phyloP scores from a whole-genome alignment of 2,797 vertebrate genomes.

The Dromococcyx pavoninus region DNA sequence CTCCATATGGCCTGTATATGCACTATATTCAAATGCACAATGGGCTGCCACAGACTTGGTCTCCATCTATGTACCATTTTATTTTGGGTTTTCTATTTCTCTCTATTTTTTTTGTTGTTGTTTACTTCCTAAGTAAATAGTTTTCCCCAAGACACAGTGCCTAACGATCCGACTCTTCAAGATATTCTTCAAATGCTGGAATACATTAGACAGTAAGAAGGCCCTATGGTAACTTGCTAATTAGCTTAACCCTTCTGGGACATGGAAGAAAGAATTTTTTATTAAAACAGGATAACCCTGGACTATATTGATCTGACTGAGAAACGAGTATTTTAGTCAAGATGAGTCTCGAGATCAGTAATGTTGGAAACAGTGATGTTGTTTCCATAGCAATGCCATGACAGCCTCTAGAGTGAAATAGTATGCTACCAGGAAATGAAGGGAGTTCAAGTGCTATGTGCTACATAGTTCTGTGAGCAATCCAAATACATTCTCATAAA shows the following conservation, averaged over 20 bases:
- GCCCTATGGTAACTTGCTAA: conserved; percentile 54
- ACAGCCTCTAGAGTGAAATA: conserved; percentile 49
- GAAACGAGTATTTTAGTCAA: conserved; percentile 50
- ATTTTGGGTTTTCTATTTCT: not conserved
- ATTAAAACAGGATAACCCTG: conserved; percentile 59
- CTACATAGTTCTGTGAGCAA: conserved; percentile 53
- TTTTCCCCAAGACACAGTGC: not conserved
- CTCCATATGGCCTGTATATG: not conserved
- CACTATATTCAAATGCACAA: not conserved
- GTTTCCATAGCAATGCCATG: conserved; percentile 70
- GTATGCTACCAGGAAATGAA: conserved; percentile 56
- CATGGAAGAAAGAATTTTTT: conserved; percentile 35
- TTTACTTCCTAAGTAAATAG: not conserved
- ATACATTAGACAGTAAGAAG: conserved; percentile 8
- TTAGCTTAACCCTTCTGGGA: conserved; percentile 47
- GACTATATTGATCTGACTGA: conserved; percentile 49
- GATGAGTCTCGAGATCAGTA: conserved; percentile 52
- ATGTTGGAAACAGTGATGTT: conserved; percentile 18
- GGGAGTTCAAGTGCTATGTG: conserved; percentile 51
- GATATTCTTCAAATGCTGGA: not conserved
- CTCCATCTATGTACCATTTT: not conserved
- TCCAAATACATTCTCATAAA: conserved; percentile 59
- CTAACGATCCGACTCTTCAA: not conserved
- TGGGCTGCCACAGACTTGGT: not conserved
- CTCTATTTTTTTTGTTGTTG: not conserved